A percentile compares a stretch with the other conserved stretches of the same genome.
Conservation (phyloP, 1,140 invertebrate species). For the Diabrotica virgifera region DNA sequence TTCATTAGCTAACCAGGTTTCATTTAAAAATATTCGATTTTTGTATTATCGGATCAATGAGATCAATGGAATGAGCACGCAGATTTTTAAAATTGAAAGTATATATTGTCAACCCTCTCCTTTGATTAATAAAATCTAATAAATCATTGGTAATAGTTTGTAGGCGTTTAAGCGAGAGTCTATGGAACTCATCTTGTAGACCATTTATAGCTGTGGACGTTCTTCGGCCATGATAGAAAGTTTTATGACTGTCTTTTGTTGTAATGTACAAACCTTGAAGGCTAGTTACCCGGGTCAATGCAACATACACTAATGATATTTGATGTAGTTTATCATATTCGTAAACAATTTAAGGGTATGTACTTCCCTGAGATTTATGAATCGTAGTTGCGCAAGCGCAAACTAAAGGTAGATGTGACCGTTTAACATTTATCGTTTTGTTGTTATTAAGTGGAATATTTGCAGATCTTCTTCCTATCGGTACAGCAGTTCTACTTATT, state of each 20-base stretch:
- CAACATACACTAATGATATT: constrained; percentile 32
- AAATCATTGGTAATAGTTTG: not conserved
- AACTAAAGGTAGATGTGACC: constrained; percentile 5
- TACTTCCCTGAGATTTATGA: constrained; percentile 24
- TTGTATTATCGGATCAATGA: not conserved
- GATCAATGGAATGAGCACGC: not conserved
- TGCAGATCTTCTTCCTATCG: constrained; percentile 20
- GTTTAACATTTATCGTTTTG: not conserved
- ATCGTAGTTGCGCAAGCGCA: constrained; percentile 4
- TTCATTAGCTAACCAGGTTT: not conserved
- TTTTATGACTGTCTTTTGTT: constrained; percentile 18
- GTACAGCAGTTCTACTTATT: not conserved
- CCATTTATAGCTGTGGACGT: not conserved
- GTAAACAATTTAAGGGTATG: constrained; percentile 35
- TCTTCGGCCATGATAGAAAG: constrained; percentile 13
- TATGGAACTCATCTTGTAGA: not conserved
- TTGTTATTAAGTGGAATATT: not conserved
- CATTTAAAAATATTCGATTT: not conserved
- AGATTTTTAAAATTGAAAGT: constrained; percentile 6
- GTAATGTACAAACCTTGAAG: constrained; percentile 33
- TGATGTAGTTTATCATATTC: constrained; percentile 26
- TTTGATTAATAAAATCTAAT: not conserved
- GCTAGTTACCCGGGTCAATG: constrained; percentile 29
- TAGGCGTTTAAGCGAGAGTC: not conserved
- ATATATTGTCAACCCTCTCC: not conserved